Percentiles rank a stretch among this genome's conserved stretches.
These are phyloP conservation scores for Hipparchia semele DNA, from an alignment of 2,888 invertebrate genomes.

Conservation along the genomic window DNA sequence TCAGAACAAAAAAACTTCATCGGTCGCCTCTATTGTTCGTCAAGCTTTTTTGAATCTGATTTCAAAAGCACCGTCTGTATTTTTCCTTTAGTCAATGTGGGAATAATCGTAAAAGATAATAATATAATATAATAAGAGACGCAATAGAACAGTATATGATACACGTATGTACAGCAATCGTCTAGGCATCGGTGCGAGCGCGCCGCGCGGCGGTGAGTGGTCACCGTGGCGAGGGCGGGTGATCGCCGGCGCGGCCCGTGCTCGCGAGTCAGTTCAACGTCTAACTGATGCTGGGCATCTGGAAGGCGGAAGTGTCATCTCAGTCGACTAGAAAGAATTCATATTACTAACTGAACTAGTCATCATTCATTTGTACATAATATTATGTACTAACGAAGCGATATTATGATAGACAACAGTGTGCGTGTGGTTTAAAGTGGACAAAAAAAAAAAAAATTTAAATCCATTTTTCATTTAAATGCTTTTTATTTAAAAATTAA, in stretches of 20 bases:
- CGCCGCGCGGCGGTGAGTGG: background rate
- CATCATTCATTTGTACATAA: too few relatives aligned
- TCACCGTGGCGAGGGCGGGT: slow-evolving; percentile 4
- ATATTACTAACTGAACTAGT: background rate
- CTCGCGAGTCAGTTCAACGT: slow-evolving; percentile 22
- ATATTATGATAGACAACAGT: too few relatives aligned
- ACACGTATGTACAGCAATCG: slow-evolving; percentile 17
- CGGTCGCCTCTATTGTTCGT: too few relatives aligned
- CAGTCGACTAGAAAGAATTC: background rate
- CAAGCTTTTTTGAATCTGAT: background rate
- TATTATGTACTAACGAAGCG: too few relatives aligned
- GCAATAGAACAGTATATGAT: slow-evolving; percentile 9
- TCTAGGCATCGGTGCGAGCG: slow-evolving; percentile 8
- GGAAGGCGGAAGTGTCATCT: background rate
- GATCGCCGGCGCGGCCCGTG: slow-evolving; percentile 37
- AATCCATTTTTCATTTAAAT: too few relatives aligned
- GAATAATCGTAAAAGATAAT: background rate
- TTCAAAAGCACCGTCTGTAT: background rate
- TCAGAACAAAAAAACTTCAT: too few relatives aligned
- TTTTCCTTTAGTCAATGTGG: background rate
- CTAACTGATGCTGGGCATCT: slow-evolving; percentile 11
- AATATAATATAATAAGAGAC: background rate
- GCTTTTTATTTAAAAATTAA: too few relatives aligned
- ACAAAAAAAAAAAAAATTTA: too few relatives aligned
- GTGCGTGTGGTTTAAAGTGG: too few relatives aligned